Evolutionary conservation across 2,113 vertebrate species (phyloP), one percentile per base, ranked within the genome.

Genomic region (Gnathonemus longibarbis): DNA sequence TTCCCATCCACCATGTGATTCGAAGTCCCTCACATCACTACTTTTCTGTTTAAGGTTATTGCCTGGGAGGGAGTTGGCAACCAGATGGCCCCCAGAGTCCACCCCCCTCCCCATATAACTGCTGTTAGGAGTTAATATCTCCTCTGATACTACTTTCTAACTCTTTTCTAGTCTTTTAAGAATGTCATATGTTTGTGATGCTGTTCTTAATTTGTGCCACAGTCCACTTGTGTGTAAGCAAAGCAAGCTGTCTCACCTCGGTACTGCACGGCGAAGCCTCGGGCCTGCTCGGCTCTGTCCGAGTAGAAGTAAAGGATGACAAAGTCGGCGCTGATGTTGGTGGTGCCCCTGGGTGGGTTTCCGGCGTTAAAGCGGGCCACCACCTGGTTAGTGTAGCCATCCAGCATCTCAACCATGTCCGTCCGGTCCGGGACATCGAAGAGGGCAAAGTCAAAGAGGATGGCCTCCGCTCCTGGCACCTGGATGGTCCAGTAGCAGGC

Each of bases 401-500:
- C 96, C 92, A 99, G 94, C 27, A 99, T 94, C 92, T 99, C 98
- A 93, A 99, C 98, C 98, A 99, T 98, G 93, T 99, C 98, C 0
- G 96, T 95, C 24, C 97, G 96, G 91, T 99, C 97, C 49, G 97
- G 97, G 92, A 99, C 97, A 95, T 98, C 97, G 88, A 99, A 99
- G 80, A 98, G 96, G 91, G 97, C 97, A 95, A 99, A 99, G 94
- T 93, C 97, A 95, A 99, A 98, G 90, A 96, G 95, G 92, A 99
- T 96, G 91, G 89, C 94, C 1, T 95, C 95, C 8, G 98, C 95
- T n/a, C 97, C 98, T 0, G 97, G 96, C 15, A 98, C 96, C 90
- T 97, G 97, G 84, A 99, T 95, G 88, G 98, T 99, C 98, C 98
- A 99, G 92, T 99, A 99, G 92, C 98, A 99, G 89, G 97, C 98